These are phyloP conservation scores for Oryzias sinensis DNA, from an alignment of 2,797 vertebrate species.

Conservation along the genomic window DNA sequence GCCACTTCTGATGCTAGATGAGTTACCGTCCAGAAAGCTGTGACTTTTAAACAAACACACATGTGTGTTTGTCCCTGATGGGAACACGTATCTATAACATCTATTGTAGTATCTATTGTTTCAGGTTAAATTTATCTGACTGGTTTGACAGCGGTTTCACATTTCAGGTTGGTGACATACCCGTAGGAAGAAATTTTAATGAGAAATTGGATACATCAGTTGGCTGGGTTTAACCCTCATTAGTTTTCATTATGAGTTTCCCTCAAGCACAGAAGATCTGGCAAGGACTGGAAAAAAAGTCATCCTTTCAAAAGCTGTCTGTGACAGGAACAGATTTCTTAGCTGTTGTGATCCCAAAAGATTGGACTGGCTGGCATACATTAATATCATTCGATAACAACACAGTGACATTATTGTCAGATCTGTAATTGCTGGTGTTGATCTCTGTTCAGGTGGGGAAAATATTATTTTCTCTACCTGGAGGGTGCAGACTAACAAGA, in stretches of 20 bases:
- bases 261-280: constrained; percentile 32
- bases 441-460: too few relatives aligned
- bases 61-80: too few relatives aligned
- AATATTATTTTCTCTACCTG: neutral
- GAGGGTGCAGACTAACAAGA: neutral
- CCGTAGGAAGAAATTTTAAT: constrained; percentile 45
- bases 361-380: neutral
- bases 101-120: too few relatives aligned
- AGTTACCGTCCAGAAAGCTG: too few relatives aligned
- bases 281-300: constrained; percentile 15
- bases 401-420: too few relatives aligned
- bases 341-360: neutral
- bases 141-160: constrained; percentile 4
- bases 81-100: too few relatives aligned
- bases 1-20: too few relatives aligned
- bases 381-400: neutral
- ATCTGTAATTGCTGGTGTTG: neutral
- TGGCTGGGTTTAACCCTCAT: constrained; percentile 42
- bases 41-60: too few relatives aligned
- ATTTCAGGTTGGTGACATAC: constrained; percentile 16
- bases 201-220: constrained; percentile 51
- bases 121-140: constrained; percentile 11
- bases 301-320: constrained; percentile 2
- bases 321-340: constrained; percentile 1
- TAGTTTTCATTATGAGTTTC: constrained; percentile 37